These are phyloP conservation scores for Thecophora atra DNA, from an alignment of 2,888 invertebrate species.

Conservation along the genomic window DNA sequence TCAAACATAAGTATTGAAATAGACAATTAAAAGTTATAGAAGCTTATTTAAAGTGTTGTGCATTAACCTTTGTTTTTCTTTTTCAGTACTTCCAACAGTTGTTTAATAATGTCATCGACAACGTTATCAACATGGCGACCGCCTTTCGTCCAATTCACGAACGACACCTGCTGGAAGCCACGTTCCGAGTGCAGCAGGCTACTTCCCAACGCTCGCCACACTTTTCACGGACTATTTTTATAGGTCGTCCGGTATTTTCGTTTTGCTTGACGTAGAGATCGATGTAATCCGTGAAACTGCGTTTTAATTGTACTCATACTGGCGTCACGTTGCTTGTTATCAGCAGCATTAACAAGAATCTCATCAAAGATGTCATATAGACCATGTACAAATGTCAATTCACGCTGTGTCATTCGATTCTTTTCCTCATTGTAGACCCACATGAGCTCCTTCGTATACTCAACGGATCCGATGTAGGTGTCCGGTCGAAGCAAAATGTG, in stretches of 20 bases:
- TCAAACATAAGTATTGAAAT: constrained; percentile 62
- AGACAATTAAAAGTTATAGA: not conserved
- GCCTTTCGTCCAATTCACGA: constrained; percentile 98
- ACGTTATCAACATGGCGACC: constrained; percentile 97
- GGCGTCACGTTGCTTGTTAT: constrained; percentile 94
- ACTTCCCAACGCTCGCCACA: constrained; percentile 95
- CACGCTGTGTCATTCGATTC: constrained; percentile 79
- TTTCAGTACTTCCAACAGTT: constrained; percentile 87
- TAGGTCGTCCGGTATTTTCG: constrained; percentile 79
- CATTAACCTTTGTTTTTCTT: constrained; percentile 88
- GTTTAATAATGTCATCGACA: constrained; percentile 87
- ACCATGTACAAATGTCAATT: constrained; percentile 93
- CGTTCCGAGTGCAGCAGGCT: constrained; percentile 86
- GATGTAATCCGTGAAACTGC: constrained; percentile 94
- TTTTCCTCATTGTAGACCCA: constrained; percentile 87
- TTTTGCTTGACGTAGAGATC: constrained; percentile 88
- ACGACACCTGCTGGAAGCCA: constrained; percentile 97
- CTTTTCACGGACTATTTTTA: constrained; percentile 88
- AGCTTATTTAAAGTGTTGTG: not conserved
- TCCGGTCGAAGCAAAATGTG: constrained; percentile 98
- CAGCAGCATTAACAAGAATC: constrained; percentile 98
- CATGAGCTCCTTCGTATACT: constrained; percentile 83
- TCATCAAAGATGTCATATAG: constrained; percentile 99
- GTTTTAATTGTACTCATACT: constrained; percentile 92
- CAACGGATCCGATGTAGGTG: constrained; percentile 96